Evolutionary conservation across 2,797 vertebrate species (phyloP), one percentile per base, ranked within the genome.

Genomic region (Gephyroberyx darwinii): DNA sequence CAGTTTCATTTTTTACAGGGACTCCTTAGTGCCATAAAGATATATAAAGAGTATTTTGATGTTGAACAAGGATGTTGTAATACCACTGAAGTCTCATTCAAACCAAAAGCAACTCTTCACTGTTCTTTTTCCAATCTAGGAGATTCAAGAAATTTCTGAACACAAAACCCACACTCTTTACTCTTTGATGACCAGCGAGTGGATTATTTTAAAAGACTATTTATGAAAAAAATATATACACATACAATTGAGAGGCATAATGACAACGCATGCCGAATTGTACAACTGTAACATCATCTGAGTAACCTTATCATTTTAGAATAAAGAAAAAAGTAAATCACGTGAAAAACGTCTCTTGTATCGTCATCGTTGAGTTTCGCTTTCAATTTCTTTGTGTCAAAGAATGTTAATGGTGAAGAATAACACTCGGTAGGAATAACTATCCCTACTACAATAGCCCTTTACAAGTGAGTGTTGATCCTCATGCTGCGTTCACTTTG

Each of bases 221-320:
- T 41, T 41, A 10, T 41, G 39, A 10, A 41, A 10, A 26, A 8
- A 58, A 71, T 41, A 30, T 41, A 35, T 51, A 47, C 37, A 43
- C 4, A 65, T 12, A 53, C 8, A 67, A 60, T 52, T 48, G 2
- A 69, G 52, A 76, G 71, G 35, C 45, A 43, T 58, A 65, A 14
- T 16, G 31, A 64, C 26, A 43, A 71, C 82, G 70, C 79, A 80
- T 73, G 77, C 55, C 71, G 17, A 26, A 58, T 33, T 82, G 73
- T 73, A 77, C 77, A 82, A 64, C 13, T 70, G 74, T 79, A 65
- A 71, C 48, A 78, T 72, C 60, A 37, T 59, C 74, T 78, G 58
- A 78, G 48, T 47, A 59, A 78, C 8, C 17, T 37, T 70, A 62
- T 75, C n/a, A 61, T 74, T 85, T 77, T 74, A 74, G 31, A 81